Conservation (phyloP, 2,888 invertebrate genomes). For the Aphodius granarius region DNA sequence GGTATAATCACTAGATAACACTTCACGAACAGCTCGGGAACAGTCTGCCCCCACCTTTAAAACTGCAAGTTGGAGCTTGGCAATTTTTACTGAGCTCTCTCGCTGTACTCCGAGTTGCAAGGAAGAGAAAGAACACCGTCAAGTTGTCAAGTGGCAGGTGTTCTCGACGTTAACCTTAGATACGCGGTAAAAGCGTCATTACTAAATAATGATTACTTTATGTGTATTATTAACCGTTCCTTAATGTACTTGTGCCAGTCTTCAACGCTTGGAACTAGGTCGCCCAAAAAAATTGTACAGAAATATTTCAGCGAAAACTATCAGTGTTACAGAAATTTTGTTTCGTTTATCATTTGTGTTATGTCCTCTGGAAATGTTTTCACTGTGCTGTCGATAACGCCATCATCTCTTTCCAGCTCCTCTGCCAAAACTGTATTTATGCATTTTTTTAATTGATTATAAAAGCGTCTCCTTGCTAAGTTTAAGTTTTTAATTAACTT, state of each 20-base stretch:
- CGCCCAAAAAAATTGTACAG: background rate
- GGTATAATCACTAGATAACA: no score
- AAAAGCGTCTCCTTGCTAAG: no score
- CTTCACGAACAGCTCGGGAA: no score
- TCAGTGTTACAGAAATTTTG: background rate
- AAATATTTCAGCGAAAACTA: background rate
- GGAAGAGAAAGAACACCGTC: conserved; percentile 20
- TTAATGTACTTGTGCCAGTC: conserved; percentile 39
- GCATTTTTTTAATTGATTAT: background rate
- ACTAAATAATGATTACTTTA: conserved; percentile 50
- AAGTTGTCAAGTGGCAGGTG: conserved; percentile 41
- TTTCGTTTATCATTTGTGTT: background rate
- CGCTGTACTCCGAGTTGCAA: background rate
- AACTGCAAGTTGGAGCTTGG: background rate
- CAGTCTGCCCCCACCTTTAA: background rate
- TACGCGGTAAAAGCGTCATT: conserved; percentile 50
- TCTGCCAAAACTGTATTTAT: background rate
- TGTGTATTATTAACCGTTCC: conserved; percentile 47
- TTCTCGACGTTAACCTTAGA: conserved; percentile 38
- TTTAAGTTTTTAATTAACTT: no score
- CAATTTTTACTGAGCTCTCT: background rate
- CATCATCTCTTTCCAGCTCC: background rate
- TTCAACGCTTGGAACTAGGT: background rate
- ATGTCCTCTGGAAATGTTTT: background rate
- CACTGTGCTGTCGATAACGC: background rate